Conservation (phyloP, 2,888 invertebrate genomes). For the Hymenopus coronatus region DNA sequence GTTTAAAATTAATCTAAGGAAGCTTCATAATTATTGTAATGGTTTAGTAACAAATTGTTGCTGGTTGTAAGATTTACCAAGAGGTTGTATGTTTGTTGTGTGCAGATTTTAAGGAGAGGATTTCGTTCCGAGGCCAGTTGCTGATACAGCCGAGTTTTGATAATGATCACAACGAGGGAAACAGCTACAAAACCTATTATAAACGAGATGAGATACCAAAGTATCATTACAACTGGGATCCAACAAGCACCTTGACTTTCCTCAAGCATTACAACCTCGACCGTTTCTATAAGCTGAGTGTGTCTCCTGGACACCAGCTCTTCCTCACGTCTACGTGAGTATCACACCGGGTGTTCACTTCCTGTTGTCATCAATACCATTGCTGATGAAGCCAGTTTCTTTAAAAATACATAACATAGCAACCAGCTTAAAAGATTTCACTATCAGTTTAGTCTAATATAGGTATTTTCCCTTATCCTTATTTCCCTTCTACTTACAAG, state of each 20-base stretch:
- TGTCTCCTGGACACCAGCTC: slow-evolving; percentile 61
- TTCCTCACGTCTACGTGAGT: slow-evolving; percentile 61
- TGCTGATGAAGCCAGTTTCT: too few relatives aligned
- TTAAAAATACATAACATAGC: too few relatives aligned
- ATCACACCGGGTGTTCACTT: too few relatives aligned
- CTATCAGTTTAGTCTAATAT: too few relatives aligned
- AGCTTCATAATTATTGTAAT: too few relatives aligned
- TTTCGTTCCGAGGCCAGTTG: slow-evolving; percentile 60
- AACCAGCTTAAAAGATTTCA: too few relatives aligned
- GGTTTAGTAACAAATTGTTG: too few relatives aligned
- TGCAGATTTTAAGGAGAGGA: slow-evolving; percentile 59
- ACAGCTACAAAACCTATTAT: background rate
- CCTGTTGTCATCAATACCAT: too few relatives aligned
- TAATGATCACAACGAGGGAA: background rate
- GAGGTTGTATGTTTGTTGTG: background rate
- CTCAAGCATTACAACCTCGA: slow-evolving; percentile 59
- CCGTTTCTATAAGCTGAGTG: slow-evolving; percentile 60
- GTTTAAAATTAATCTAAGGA: too few relatives aligned
- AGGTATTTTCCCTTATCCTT: too few relatives aligned
- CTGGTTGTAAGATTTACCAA: background rate
- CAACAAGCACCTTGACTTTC: slow-evolving; percentile 61
- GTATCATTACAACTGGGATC: slow-evolving; percentile 62
- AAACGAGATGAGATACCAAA: slow-evolving; percentile 33
- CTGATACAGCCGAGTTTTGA: slow-evolving; percentile 49
- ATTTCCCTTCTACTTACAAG: too few relatives aligned